A percentile compares a stretch with the other conserved stretches of the same genome.
phyloP scores from a whole-genome alignment of 2,113 vertebrate species.

The Cebidichthys violaceus region DNA sequence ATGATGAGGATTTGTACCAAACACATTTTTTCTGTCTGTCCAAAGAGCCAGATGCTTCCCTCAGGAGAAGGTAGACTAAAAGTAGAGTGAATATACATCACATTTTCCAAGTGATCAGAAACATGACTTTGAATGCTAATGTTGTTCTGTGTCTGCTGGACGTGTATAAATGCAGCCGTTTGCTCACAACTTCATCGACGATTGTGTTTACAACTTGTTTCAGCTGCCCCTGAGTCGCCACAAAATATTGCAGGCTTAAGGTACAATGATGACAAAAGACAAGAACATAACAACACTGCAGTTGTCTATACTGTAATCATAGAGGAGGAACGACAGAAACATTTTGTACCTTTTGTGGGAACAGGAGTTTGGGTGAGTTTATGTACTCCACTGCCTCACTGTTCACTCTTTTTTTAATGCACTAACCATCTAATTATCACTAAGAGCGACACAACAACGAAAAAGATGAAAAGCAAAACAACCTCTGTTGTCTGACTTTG shows the following conservation, averaged over 20 bases:
- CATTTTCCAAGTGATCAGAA: not conserved
- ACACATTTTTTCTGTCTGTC: not conserved
- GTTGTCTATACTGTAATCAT: not conserved
- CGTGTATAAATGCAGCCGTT: not conserved
- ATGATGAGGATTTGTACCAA: not conserved
- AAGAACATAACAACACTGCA: not conserved
- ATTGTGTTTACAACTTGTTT: constrained; percentile 1
- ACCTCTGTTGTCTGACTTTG: constrained; percentile 24
- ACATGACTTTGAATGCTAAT: not conserved
- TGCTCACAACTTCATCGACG: not conserved
- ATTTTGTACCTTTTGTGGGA: not conserved
- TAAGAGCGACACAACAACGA: constrained; percentile 23
- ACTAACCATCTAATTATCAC: constrained; percentile 49
- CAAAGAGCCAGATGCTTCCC: not conserved
- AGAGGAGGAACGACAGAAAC: not conserved
- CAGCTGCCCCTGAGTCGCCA: not conserved
- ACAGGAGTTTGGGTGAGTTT: not conserved
- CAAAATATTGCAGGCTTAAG: not conserved
- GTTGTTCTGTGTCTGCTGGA: not conserved
- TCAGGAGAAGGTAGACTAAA: not conserved
- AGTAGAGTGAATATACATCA: not conserved
- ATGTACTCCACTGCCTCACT: constrained; percentile 16
- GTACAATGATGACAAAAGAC: not conserved
- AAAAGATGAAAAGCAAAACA: constrained; percentile 23
- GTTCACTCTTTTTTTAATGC: constrained; percentile 36